Evolutionary conservation across 2,888 invertebrate genomes (phyloP), one percentile per base, ranked within the genome.

Genomic region (Eilema sororculum): DNA sequence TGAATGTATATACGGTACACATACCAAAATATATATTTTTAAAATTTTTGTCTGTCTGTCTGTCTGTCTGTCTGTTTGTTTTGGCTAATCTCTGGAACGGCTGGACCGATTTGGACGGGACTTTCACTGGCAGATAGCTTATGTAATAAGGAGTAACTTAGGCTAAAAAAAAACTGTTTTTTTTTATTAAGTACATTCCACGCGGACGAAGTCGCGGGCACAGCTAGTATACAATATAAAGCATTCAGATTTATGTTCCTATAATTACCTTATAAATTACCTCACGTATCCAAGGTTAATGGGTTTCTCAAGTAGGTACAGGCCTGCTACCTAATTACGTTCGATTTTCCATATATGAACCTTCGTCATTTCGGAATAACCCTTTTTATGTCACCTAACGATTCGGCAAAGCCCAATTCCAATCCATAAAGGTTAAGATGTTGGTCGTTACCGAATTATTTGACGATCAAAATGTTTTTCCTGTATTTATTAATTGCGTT

Each of bases 321-420:
- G 20, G 30, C n/a, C 30, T 16, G n/a, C 59, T 59, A 59, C 28
- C 30, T 60, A 60, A 60, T 60, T 70, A 70, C 46, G 10, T 73
- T 69, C 73, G 61, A 74, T 66, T 69, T 73, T 30, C 63, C 13
- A 60, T n/a, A 60, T n/a, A n/a, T 52, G 65, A 79, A 80, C 76
- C 76, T 75, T 73, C 75, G 73, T 80, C 80, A 72, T 66, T 46
- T n/a, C 65, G 37, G 69, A 68, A 68, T 63, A 74, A 73, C 76
- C 78, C 78, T 72, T 75, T 78, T 75, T 71, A 75, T 66, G 76
- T 78, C 70, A 75, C 68, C 59, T 59, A 76, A 73, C 68, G 75
- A 73, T 76, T 74, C 69, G 67, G 68, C 71, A 76, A 74, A 76
- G 68, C 60, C 67, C 71, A 59, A 64, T 69, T 60, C 69, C 37